phyloP scores from a whole-genome alignment of 2,113 vertebrate species.

The Cranoglanis bouderius region DNA sequence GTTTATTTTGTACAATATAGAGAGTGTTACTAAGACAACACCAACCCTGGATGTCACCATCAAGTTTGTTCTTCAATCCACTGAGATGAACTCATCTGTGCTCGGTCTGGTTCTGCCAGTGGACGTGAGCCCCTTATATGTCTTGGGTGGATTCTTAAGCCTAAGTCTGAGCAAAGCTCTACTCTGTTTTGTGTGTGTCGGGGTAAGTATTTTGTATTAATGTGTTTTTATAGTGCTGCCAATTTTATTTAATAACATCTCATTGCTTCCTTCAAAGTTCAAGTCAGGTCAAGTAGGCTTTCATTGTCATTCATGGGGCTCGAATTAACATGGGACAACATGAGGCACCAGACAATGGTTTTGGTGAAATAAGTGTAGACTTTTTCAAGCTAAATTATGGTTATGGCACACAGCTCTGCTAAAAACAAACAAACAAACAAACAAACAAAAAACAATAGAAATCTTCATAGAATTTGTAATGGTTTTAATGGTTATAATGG shows the following conservation, averaged over 20 bases:
- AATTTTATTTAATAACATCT: background rate
- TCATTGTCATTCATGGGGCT: background rate
- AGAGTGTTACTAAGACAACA: background rate
- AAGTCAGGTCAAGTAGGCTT: background rate
- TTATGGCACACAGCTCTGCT: background rate
- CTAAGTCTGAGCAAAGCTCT: conserved; percentile 62
- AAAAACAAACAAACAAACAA: too few species aligned
- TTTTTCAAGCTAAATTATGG: background rate
- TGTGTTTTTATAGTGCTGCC: background rate
- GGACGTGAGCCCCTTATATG: conserved; percentile 54
- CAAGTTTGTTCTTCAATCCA: background rate
- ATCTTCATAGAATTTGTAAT: too few species aligned
- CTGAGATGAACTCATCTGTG: fast-evolving
- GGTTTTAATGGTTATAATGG: too few species aligned
- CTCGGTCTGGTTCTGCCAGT: fast-evolving
- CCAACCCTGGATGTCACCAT: background rate
- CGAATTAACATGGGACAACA: background rate
- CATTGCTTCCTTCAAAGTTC: background rate
- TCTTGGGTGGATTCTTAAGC: conserved; percentile 26
- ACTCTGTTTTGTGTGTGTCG: conserved; percentile 56
- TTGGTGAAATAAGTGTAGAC: background rate
- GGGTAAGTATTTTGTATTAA: conserved; percentile 62
- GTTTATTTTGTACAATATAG: background rate
- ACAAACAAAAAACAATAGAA: too few species aligned
- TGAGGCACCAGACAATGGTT: background rate